These are phyloP conservation scores for Netelia virgata DNA, from an alignment of 2,888 invertebrate species.

Conservation along the genomic window DNA sequence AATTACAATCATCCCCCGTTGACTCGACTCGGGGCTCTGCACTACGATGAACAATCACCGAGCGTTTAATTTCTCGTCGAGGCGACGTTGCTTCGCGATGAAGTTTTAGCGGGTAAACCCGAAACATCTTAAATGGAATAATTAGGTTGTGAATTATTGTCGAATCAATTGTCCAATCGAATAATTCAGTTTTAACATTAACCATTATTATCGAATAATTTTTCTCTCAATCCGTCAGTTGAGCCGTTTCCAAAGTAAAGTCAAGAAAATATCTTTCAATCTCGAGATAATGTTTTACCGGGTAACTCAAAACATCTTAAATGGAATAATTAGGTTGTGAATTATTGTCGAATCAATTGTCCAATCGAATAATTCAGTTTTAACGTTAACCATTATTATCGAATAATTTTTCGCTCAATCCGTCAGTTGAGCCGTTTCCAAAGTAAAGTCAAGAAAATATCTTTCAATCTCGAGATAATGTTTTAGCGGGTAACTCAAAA, in stretches of 20 bases:
- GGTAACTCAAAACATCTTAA: not conserved
- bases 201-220: too few species aligned
- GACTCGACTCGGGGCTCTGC: slow-evolving; percentile 1
- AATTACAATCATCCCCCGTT: slow-evolving; percentile 49
- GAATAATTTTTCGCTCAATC: too few species aligned
- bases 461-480: not conserved
- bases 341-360: too few species aligned
- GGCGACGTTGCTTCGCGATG: slow-evolving; percentile 18
- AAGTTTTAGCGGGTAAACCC: not conserved
- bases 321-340: not conserved
- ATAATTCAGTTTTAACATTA: too few species aligned
- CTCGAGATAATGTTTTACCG: not conserved
- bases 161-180: too few species aligned
- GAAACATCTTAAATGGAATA: not conserved
- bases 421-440: too few species aligned
- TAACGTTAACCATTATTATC: too few species aligned
- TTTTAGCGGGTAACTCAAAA: not conserved
- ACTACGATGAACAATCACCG: slow-evolving; percentile 14
- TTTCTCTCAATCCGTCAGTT: too few species aligned
- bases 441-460: too few species aligned
- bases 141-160: not conserved
- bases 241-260: too few species aligned
- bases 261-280: too few species aligned
- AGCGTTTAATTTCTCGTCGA: slow-evolving; percentile 43
- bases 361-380: too few species aligned